Evolutionary conservation across 2,888 invertebrate genomes (phyloP).

Genomic region (Spisula subtruncata): DNA sequence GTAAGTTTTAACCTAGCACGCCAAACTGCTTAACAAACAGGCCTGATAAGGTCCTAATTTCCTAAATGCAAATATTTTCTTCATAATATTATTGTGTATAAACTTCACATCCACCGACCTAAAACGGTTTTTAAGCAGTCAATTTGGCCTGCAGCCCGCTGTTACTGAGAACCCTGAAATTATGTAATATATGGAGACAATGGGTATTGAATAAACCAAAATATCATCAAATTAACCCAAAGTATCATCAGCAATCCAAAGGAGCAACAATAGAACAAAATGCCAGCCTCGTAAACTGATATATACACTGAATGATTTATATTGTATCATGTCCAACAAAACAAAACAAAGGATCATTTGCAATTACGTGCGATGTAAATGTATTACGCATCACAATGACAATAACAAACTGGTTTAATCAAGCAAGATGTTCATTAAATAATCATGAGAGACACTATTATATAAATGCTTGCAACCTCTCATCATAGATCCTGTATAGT

Average conservation of each 20-base stretch:
- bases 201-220: neutral
- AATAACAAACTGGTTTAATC: constrained; percentile 8
- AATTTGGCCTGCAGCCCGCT: too few relatives aligned
- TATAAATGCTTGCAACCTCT: constrained; percentile 17
- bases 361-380: constrained; percentile 23
- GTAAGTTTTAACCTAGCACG: too few relatives aligned
- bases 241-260: constrained; percentile 11
- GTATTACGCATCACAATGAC: neutral
- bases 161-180: too few relatives aligned
- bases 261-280: neutral
- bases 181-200: neutral
- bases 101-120: too few relatives aligned
- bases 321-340: neutral
- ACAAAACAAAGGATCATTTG: constrained; percentile 23
- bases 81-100: too few relatives aligned
- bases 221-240: neutral
- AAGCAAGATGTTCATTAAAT: constrained; percentile 33
- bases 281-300: constrained; percentile 1
- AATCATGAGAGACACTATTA: neutral
- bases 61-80: too few relatives aligned
- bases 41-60: too few relatives aligned
- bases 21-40: too few relatives aligned
- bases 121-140: too few relatives aligned
- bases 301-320: constrained; percentile 11
- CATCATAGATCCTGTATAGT: neutral